Evolutionary conservation across 2,888 invertebrate species (phyloP), one percentile per base, ranked within the genome.

Genomic region (Micropterix aruncella): DNA sequence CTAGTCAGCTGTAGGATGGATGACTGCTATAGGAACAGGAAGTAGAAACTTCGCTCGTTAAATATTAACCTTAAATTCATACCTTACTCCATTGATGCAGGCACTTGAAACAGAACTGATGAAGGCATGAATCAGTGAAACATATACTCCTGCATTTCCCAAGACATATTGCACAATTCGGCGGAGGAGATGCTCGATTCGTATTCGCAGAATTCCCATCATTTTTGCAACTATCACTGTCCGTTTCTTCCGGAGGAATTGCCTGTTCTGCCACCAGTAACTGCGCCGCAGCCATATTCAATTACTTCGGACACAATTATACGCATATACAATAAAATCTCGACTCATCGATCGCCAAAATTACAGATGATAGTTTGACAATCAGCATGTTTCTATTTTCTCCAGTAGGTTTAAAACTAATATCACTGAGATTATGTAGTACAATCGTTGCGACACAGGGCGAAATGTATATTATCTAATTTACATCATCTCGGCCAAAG

Each of bases 31-130:
- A 39, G 16, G 40, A 40, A 7, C 18, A 16, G 38, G 4, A n/a
- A 9, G 7, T 16, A 14, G 36, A 43, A 15, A 40, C 15, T 38
- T 39, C 12, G n/a, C 9, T 18, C 44, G 3, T 37, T 16, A 41
- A 47, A 15, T n/a, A 7, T n/a, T 43, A 12, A 45, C 42, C 18
- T n/a, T 44, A 40, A 9, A 27, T 2, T 37, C 56, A 54, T 60
- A 83, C 83, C 73, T 89, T 92, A 45, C 93, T 92, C 95, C 95
- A 96, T 57, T 91, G 88, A 48, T 90, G 65, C 19, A 96, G 72
- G 59, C 95, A 96, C 51, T 81, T 83, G 60, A 93, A 95, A 61
- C 95, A 96, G 62, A 95, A 96, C 60, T 87, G 84, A 63, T 96
- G 95, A 60, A 88, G 77, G 60, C 95, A 96, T 42, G 85, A 86